These are phyloP conservation scores for Cercopithecus mitis DNA, from an alignment of 2,797 vertebrate genomes.

Conservation along the genomic window DNA sequence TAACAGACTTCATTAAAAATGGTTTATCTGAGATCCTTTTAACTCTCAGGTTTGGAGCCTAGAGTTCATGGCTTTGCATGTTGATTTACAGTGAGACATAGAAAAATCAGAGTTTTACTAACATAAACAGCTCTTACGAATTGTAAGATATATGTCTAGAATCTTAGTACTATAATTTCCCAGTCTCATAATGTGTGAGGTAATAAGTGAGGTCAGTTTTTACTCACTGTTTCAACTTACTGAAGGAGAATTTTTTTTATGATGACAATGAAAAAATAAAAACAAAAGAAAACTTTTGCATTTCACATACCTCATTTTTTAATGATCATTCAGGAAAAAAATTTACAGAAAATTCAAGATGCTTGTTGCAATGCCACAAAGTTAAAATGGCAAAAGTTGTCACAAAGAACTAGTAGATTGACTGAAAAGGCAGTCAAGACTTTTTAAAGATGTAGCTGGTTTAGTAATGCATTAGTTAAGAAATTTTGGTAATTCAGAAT, in stretches of 20 bases:
- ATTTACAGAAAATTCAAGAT: conserved; percentile 29
- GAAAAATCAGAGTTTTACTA: conserved; percentile 48
- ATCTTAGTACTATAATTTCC: conserved; percentile 31
- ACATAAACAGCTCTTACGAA: conserved; percentile 60
- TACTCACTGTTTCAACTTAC: conserved; percentile 38
- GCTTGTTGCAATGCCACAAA: neutral
- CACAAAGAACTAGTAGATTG: conserved; percentile 37
- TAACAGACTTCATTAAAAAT: neutral
- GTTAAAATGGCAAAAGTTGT: conserved; percentile 41
- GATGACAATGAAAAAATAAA: neutral
- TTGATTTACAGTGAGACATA: conserved; percentile 22
- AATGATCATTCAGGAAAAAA: conserved; percentile 35
- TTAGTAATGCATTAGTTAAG: neutral
- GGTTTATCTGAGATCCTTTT: neutral
- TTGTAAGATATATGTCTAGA: neutral
- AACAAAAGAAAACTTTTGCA: conserved; percentile 27
- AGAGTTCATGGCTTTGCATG: conserved; percentile 58
- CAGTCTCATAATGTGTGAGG: conserved; percentile 13
- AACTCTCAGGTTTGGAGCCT: conserved; percentile 26
- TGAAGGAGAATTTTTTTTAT: conserved; percentile 48
- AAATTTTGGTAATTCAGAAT: neutral
- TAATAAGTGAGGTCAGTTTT: conserved; percentile 25
- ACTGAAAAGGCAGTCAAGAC: neutral
- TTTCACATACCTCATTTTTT: conserved; percentile 19
- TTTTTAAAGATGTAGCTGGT: neutral